Evolutionary conservation across 1,140 invertebrate genomes (phyloP), one percentile per base, ranked within the genome.

Genomic region (Pseudomyrmex pallidus): DNA sequence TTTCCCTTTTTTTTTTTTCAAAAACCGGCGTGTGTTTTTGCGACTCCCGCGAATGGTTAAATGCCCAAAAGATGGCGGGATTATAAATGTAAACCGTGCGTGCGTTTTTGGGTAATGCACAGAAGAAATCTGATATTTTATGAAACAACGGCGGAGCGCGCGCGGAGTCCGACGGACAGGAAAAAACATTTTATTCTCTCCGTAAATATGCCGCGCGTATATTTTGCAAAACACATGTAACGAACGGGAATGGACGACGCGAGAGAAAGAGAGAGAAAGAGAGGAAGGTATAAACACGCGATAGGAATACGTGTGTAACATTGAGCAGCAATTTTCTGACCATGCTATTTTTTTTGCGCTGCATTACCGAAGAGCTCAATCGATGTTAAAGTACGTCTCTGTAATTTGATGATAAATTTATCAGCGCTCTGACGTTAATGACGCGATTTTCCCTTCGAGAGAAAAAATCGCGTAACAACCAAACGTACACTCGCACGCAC

Each of bases 51-150:
- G 46, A 80, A 80, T 59, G 44, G 66, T 70, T 59, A 70, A 80
- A 80, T 72, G 76, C 64, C 56, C n/a, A 59, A 72, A 80, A 80
- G 76, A 80, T 72, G 48, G 68, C 74, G 56, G 78, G 48, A 82
- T 82, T 74, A 74, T 74, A 82, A 82, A 82, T 74, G 70, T 74
- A 82, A 82, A 82, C 48, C 35, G 35, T 35, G 70, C n/a, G n/a
- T 7, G 70, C 62, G 25, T 57, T 63, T 82, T 82, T 74, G 52
- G 68, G 12, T 74, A 74, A 74, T 64, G 59, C 59, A 56, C 67
- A 74, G 70, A 74, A 82, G 78, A 82, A 82, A 82, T 82, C 70
- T 82, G 78, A 82, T 82, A 82, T 82, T 82, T 82, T 82, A 82
- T 82, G 78, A 82, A 82, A 82, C 68, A 82, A 74, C 68, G 61